These are phyloP conservation scores for Psittacara wagleri DNA, from an alignment of 2,113 vertebrate genomes.

Conservation along the genomic window DNA sequence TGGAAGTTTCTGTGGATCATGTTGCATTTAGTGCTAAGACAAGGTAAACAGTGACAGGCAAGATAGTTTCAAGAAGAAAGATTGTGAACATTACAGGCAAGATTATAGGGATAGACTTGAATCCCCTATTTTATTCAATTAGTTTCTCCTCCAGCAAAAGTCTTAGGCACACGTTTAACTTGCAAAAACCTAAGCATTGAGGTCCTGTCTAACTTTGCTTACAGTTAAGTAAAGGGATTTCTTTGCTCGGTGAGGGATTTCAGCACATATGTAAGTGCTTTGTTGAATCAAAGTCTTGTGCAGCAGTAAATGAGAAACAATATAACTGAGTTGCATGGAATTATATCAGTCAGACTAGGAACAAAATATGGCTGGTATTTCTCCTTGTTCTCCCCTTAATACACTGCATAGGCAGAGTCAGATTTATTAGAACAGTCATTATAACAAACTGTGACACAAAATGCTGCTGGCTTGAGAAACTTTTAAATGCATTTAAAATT, in stretches of 20 bases:
- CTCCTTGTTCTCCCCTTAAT: not conserved
- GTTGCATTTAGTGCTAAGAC: conserved; percentile 36
- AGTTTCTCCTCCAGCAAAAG: not conserved
- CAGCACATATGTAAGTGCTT: not conserved
- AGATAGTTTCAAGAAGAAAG: conserved; percentile 22
- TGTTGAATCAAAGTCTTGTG: not conserved
- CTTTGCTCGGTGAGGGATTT: not conserved
- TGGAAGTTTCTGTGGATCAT: not conserved
- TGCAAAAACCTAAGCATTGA: not conserved
- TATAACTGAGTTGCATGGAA: not conserved
- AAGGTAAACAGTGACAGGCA: conserved; percentile 30
- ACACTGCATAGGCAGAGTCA: not conserved
- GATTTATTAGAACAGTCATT: not conserved
- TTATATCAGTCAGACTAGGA: not conserved
- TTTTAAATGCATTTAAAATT: not conserved
- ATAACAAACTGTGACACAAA: not conserved
- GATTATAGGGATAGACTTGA: conserved; percentile 4
- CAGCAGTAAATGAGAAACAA: not conserved
- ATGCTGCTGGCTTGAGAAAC: not conserved
- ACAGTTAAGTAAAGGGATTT: conserved; percentile 5
- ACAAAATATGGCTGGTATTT: not conserved
- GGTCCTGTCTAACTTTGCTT: not conserved
- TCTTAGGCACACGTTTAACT: not conserved
- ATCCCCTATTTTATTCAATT: conserved; percentile 40
- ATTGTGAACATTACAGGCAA: not conserved